Evolutionary conservation across 2,888 invertebrate species (phyloP).

Genomic region (Brassicogethes aeneus): DNA sequence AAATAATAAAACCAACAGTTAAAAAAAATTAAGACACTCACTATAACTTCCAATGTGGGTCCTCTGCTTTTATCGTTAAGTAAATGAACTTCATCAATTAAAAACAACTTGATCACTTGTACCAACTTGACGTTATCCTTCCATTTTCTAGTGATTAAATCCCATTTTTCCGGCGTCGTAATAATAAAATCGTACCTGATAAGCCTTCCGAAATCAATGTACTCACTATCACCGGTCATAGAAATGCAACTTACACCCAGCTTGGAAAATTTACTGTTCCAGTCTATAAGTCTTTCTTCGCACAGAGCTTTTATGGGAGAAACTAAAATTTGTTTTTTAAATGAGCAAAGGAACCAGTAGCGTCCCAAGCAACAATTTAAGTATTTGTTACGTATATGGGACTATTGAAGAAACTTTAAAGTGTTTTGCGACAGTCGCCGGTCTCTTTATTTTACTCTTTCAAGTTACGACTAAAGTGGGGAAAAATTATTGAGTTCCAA

Average conservation of each 20-base stretch:
- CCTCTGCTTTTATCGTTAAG: constrained; percentile 63
- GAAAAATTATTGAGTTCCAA: too few relatives aligned
- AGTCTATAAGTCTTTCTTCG: constrained; percentile 60
- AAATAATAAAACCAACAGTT: too few relatives aligned
- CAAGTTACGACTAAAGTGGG: too few relatives aligned
- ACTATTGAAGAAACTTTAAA: too few relatives aligned
- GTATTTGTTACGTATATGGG: neutral
- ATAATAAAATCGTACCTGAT: constrained; percentile 52
- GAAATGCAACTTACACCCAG: constrained; percentile 57
- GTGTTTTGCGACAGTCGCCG: too few relatives aligned
- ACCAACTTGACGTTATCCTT: constrained; percentile 56
- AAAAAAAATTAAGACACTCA: too few relatives aligned
- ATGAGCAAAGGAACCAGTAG: too few relatives aligned
- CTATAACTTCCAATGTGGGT: constrained; percentile 68
- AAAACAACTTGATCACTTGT: constrained; percentile 54
- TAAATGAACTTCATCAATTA: constrained; percentile 73
- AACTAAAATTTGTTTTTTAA: constrained; percentile 43
- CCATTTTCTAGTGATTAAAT: constrained; percentile 68
- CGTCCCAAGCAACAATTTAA: too few relatives aligned
- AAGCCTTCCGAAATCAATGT: constrained; percentile 46
- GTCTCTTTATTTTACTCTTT: too few relatives aligned
- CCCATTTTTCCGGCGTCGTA: constrained; percentile 83
- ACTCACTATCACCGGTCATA: constrained; percentile 69
- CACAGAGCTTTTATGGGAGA: constrained; percentile 75
- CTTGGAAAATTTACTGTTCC: constrained; percentile 59